Evolutionary conservation across 2,888 invertebrate species (phyloP).

Genomic region (Antheraea yamamai): DNA sequence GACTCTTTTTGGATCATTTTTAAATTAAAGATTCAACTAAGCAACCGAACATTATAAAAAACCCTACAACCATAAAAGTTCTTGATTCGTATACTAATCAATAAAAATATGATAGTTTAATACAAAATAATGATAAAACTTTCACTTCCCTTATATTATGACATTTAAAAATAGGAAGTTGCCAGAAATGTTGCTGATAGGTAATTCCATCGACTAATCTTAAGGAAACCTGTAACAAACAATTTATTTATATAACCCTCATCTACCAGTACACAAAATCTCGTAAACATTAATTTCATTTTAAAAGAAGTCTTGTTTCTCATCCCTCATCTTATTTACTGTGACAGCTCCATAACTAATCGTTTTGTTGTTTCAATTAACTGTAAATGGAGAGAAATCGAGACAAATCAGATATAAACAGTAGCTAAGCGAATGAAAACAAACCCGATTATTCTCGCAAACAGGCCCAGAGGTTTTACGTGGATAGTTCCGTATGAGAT

Average conservation of each 20-base stretch:
- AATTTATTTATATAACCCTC: not conserved
- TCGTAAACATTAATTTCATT: not conserved
- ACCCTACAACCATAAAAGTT: too few species aligned
- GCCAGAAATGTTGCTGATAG: too few species aligned
- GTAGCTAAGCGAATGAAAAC: slow-evolving; percentile 24
- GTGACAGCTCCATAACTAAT: slow-evolving; percentile 42
- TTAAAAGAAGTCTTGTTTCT: not conserved
- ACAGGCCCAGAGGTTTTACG: not conserved
- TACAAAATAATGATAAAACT: too few species aligned
- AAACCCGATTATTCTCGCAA: not conserved
- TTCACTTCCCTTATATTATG: too few species aligned
- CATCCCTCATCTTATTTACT: not conserved
- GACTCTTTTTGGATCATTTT: too few species aligned
- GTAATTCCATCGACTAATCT: too few species aligned
- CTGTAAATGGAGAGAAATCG: slow-evolving; percentile 47
- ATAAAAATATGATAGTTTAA: too few species aligned
- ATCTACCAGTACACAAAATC: not conserved
- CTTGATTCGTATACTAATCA: too few species aligned
- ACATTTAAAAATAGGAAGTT: too few species aligned
- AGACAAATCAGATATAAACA: slow-evolving; percentile 55
- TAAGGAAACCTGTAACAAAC: not conserved
- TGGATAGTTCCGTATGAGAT: not conserved
- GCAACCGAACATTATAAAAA: too few species aligned
- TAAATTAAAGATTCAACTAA: too few species aligned
- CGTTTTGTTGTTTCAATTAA: slow-evolving; percentile 67